Percentiles rank a stretch among this genome's conserved stretches.
Evolutionary conservation across 1,140 invertebrate species (phyloP).

Genomic region (Pseudomyrmex sp.): DNA sequence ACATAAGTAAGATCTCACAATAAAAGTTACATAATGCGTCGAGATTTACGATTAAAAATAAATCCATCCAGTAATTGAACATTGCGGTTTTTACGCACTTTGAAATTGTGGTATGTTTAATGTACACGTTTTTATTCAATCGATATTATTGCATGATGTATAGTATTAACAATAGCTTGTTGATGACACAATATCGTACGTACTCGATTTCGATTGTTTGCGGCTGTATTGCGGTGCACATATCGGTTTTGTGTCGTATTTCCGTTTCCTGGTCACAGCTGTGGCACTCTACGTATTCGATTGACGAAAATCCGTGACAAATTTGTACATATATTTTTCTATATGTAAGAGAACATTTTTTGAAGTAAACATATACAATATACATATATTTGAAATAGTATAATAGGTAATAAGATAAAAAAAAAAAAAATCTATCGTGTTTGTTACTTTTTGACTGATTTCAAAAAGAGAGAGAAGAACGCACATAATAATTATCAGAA

Average conservation of each 20-base stretch:
- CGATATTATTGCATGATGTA: neutral
- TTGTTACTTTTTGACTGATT: neutral
- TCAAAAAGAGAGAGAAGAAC: neutral
- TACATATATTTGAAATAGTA: too few relatives aligned
- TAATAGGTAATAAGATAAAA: too few relatives aligned
- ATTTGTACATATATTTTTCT: conserved; percentile 4
- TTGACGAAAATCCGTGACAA: neutral
- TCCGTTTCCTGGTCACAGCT: conserved; percentile 20
- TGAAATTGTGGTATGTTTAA: too few relatives aligned
- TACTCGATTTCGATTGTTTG: conserved; percentile 41
- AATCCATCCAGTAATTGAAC: neutral
- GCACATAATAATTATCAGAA: neutral
- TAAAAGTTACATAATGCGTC: neutral
- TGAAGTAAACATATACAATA: neutral
- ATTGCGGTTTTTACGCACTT: too few relatives aligned
- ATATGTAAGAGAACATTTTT: neutral
- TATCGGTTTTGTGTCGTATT: conserved; percentile 44
- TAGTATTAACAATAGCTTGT: neutral
- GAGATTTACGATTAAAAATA: neutral
- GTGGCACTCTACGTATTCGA: neutral
- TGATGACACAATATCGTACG: neutral
- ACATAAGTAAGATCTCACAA: neutral
- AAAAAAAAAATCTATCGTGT: too few relatives aligned
- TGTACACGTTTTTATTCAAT: neutral
- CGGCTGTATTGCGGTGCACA: neutral